These are phyloP conservation scores for Plotosus lineatus DNA, from an alignment of 2,113 vertebrate genomes.

Conservation along the genomic window DNA sequence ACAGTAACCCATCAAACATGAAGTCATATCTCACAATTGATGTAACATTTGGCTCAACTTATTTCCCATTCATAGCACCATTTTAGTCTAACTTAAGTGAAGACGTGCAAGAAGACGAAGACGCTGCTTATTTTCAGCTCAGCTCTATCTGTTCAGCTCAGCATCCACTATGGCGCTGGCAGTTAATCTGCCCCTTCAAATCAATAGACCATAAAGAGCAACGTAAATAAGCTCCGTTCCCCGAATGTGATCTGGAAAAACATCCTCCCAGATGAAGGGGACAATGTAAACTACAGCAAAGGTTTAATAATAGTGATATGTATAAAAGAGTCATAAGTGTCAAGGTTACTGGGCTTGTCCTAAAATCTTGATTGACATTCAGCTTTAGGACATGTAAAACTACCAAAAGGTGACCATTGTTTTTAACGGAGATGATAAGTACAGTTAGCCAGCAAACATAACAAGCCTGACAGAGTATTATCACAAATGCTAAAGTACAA, in stretches of 20 bases:
- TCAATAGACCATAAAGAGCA: slow-evolving; percentile 54
- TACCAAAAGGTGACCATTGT: background rate
- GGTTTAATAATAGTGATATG: slow-evolving; percentile 16
- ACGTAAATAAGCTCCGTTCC: slow-evolving; percentile 44
- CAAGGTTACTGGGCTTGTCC: background rate
- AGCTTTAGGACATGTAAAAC: background rate
- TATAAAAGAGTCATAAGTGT: background rate
- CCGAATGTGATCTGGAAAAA: slow-evolving; percentile 20
- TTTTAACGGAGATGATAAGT: too few species aligned
- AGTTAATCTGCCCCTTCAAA: slow-evolving; percentile 51
- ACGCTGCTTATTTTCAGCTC: slow-evolving; percentile 34
- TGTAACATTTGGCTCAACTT: background rate
- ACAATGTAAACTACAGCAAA: slow-evolving; percentile 27
- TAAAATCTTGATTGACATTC: background rate
- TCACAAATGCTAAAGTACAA: too few species aligned
- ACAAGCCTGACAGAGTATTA: too few species aligned
- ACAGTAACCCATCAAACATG: background rate
- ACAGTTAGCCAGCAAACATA: too few species aligned
- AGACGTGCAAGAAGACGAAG: slow-evolving; percentile 1
- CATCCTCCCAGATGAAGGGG: background rate
- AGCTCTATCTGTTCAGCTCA: slow-evolving; percentile 23
- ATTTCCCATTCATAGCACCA: background rate
- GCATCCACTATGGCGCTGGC: slow-evolving; percentile 30
- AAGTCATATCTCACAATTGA: background rate
- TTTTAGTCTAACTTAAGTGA: background rate